Evolutionary conservation across 1,140 invertebrate genomes (phyloP).

Genomic region (Pseudobourletiella spinata): DNA sequence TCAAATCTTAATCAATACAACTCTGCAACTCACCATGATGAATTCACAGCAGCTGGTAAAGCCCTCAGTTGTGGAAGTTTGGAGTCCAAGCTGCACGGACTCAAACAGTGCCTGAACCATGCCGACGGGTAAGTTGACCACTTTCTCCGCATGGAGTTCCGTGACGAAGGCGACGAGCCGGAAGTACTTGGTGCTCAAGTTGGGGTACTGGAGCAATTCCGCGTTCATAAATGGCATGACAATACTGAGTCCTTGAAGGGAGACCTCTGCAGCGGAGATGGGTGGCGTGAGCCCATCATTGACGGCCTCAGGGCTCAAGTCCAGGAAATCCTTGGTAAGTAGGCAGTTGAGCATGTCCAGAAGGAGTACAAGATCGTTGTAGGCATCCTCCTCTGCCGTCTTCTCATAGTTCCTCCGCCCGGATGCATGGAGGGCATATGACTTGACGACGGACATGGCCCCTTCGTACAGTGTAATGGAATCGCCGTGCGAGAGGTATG

Average conservation of each 20-base stretch:
- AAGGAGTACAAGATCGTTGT: conserved; percentile 58
- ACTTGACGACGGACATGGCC: conserved; percentile 54
- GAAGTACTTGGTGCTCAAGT: conserved; percentile 53
- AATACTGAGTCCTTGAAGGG: conserved; percentile 58
- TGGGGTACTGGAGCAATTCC: conserved; percentile 61
- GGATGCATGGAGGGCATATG: conserved; percentile 56
- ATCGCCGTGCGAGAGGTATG: conserved; percentile 52
- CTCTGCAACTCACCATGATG: conserved; percentile 48
- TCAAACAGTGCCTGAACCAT: conserved; percentile 52
- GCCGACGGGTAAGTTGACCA: conserved; percentile 47
- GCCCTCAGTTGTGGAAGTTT: conserved; percentile 55
- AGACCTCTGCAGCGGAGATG: conserved; percentile 54
- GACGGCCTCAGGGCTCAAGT: conserved; percentile 44
- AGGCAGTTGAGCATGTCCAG: conserved; percentile 62
- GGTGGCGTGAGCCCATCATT: conserved; percentile 21
- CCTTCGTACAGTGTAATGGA: conserved; percentile 52
- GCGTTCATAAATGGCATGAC: conserved; percentile 65
- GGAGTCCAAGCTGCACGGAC: conserved; percentile 59
- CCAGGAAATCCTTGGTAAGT: conserved; percentile 60
- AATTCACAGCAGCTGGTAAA: conserved; percentile 57
- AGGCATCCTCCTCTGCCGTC: conserved; percentile 57
- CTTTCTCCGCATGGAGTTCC: conserved; percentile 52
- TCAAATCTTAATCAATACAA: too few relatives aligned
- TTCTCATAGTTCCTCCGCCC: conserved; percentile 45
- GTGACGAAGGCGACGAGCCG: conserved; percentile 14